Conservation (phyloP, 30 jellyfish, hydroid and myxozoan genomes). For the Rhopilema esculentum region DNA sequence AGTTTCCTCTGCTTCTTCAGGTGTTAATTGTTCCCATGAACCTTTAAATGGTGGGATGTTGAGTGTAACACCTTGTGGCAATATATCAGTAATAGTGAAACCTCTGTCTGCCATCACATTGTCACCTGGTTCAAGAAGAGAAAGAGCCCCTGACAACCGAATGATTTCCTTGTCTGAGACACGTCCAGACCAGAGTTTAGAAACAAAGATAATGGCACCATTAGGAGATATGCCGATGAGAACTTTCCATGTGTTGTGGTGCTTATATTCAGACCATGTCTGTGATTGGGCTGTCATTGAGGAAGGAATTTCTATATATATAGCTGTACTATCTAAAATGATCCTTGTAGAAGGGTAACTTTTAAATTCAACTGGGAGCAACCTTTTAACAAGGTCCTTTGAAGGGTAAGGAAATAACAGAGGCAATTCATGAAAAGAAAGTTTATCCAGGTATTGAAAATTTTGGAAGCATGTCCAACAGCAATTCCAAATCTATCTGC, state of each 20-base stretch:
- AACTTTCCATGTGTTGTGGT: constrained; percentile 68
- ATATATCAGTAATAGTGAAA: constrained; percentile 35
- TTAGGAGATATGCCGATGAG: constrained; percentile 63
- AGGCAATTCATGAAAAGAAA: neutral
- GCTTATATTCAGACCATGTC: constrained; percentile 55
- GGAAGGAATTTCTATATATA: constrained; percentile 50
- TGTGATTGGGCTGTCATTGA: constrained; percentile 56
- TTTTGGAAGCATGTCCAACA: constrained; percentile 3
- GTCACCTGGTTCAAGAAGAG: constrained; percentile 59
- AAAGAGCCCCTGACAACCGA: constrained; percentile 32
- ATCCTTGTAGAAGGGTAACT: neutral
- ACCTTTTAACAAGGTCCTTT: neutral
- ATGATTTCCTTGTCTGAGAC: constrained; percentile 62
- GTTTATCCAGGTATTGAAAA: neutral
- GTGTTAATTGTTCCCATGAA: constrained; percentile 27
- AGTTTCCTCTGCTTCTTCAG: constrained; percentile 42
- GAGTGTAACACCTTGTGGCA: constrained; percentile 37
- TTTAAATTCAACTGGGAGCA: neutral
- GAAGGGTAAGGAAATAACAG: neutral
- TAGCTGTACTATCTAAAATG: constrained; percentile 53
- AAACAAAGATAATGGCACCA: constrained; percentile 50
- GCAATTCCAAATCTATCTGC: constrained; percentile 17
- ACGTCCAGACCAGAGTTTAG: constrained; percentile 57
- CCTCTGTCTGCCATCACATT: constrained; percentile 75
- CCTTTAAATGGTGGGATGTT: constrained; percentile 57